Conservation (phyloP, 2,113 vertebrate species). For the Gallinago jamesoni region DNA sequence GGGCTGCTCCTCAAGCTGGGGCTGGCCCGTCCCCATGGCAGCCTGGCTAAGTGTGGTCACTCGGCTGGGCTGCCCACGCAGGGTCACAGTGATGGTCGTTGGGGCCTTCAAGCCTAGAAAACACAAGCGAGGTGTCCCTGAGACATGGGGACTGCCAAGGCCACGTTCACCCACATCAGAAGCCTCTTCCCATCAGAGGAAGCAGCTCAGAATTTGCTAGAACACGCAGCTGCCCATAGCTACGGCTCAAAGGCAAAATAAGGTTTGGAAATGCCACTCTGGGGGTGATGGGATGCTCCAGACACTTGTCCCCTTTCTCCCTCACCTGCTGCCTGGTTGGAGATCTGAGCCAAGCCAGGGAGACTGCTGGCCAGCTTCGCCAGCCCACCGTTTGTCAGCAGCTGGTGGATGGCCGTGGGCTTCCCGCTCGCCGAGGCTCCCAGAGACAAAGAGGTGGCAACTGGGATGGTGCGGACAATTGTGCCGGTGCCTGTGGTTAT, state of each 20-base stretch:
- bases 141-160: rapidly evolving
- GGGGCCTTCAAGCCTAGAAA: conserved; percentile 88
- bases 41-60: conserved; percentile 79
- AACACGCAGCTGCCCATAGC: rapidly evolving
- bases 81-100: conserved; percentile 90
- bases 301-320: background rate
- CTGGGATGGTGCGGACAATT: conserved; percentile 88
- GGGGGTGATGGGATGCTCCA: rapidly evolving
- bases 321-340: conserved; percentile 90
- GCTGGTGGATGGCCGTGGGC: conserved; percentile 93
- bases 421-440: conserved; percentile 79
- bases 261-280: rapidly evolving
- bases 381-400: conserved; percentile 90
- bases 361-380: conserved; percentile 93
- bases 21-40: conserved; percentile 34
- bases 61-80: conserved; percentile 85
- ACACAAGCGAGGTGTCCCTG: rapidly evolving
- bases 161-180: rapidly evolving
- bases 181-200: background rate
- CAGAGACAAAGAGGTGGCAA: conserved; percentile 81
- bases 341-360: conserved; percentile 91
- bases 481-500: conserved; percentile 78
- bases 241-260: background rate
- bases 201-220: background rate
- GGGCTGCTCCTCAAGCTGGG: conserved; percentile 62